Evolutionary conservation across 2,797 vertebrate species (phyloP), one percentile per base, ranked within the genome.

Genomic region (Luscinia luscinia): DNA sequence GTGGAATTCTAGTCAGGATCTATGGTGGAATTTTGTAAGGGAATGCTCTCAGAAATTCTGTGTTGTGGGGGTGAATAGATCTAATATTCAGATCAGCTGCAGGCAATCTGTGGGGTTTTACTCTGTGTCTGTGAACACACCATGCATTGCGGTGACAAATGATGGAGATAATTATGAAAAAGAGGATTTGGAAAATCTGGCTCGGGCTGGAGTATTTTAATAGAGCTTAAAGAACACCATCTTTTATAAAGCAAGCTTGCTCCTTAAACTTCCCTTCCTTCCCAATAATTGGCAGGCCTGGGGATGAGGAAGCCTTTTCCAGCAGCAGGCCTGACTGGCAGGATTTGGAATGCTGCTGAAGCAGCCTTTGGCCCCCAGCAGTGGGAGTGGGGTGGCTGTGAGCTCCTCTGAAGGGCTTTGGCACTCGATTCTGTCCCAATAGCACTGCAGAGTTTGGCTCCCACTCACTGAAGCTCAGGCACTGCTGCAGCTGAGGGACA

Each of bases 401-500:
- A 34, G 30, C 27, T 38, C 11, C 36, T 62, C 63, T 69, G 23
- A 21, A 62, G 59, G 14, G 21, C 4, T 54, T 72, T 40, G 68
- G 18, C 40, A 1, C 40, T 32, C 1, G 0, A 5, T 57, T 18
- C 11, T 7, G 11, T 69, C 66, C 58, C 6, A 0, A 11, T 1
- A 32, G 20, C 61, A 16, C 40, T 0, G 0, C 22, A 12, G 46
- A 48, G 5, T 55, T 63, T 63, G 63, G 45, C 49, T 87, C 15
- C 52, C 15, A 1, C 23, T 36, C 66, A 6, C 57, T 3, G 12
- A 4, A 74, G 52, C 34, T 92, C 45, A 3, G 32, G 30, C 2
- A 2, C 8, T 59, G 74, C 51, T 74, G 40, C 48, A 70, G 24
- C 70, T 84, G 46, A 57, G 24, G 27, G 48, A 32, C 17, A 89